These are phyloP conservation scores for Hanleya hanleyi DNA, from an alignment of 2,888 invertebrate genomes.

Conservation along the genomic window DNA sequence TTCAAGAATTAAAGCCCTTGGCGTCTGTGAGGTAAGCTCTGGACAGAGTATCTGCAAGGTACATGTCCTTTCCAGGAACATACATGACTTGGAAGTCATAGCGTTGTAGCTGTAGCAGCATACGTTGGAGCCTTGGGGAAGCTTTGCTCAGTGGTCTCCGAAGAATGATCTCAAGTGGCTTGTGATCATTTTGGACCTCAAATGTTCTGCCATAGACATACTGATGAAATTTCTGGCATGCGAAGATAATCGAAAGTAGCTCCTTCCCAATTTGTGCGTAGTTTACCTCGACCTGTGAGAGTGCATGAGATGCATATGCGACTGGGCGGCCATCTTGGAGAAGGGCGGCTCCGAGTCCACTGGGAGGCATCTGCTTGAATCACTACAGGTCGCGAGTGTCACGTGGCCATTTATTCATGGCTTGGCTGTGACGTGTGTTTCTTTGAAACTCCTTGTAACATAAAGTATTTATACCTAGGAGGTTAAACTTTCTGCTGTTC, in stretches of 20 bases:
- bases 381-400: neutral
- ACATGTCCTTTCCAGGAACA: constrained; percentile 36
- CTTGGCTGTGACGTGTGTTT: too few species aligned
- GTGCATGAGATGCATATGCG: constrained; percentile 38
- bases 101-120: constrained; percentile 25
- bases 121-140: constrained; percentile 31
- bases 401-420: too few species aligned
- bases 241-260: constrained; percentile 31
- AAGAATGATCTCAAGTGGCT: constrained; percentile 30
- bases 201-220: constrained; percentile 33
- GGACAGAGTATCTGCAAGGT: constrained; percentile 42
- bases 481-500: too few species aligned
- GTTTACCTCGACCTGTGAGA: constrained; percentile 31
- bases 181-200: constrained; percentile 38
- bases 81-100: constrained; percentile 27
- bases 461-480: too few species aligned
- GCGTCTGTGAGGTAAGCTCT: constrained; percentile 19
- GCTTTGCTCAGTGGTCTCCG: constrained; percentile 17
- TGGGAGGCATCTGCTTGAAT: constrained; percentile 33
- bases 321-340: constrained; percentile 35
- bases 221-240: constrained; percentile 30
- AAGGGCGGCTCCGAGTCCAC: constrained; percentile 33
- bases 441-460: too few species aligned
- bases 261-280: constrained; percentile 43
- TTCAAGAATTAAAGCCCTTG: too few species aligned